Evolutionary conservation across 2,113 vertebrate species (phyloP).

Genomic region (Varanus salvator): DNA sequence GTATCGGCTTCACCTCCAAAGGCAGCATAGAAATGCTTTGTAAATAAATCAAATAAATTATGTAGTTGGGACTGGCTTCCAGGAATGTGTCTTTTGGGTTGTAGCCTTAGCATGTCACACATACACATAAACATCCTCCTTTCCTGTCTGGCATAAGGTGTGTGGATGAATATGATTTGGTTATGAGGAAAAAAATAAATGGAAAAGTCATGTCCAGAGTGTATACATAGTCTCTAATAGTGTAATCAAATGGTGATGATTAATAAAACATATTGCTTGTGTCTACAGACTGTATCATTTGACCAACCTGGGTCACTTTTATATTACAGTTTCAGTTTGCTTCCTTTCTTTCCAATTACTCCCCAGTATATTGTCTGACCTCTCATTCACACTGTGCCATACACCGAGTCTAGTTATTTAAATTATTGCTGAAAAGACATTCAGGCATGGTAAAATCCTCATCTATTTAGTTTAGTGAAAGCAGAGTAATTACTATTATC

Average conservation of each 20-base stretch:
- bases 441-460: constrained; percentile 54
- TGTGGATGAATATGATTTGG: neutral
- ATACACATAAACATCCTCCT: neutral
- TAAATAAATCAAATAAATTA: neutral
- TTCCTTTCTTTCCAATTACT: constrained; percentile 60
- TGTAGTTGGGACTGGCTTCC: neutral
- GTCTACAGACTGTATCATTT: constrained; percentile 44
- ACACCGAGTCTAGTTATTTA: constrained; percentile 43
- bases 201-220: constrained; percentile 21
- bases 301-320: constrained; percentile 55
- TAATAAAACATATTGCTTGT: constrained; percentile 47
- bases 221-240: neutral
- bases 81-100: neutral
- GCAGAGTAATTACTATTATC: constrained; percentile 11
- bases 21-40: neutral
- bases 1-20: neutral
- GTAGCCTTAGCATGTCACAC: neutral
- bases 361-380: constrained; percentile 43
- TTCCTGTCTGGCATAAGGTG: constrained; percentile 27
- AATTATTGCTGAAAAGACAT: constrained; percentile 45
- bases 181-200: constrained; percentile 53
- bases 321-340: constrained; percentile 51
- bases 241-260: constrained; percentile 41
- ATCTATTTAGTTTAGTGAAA: constrained; percentile 45
- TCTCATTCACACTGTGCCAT: constrained; percentile 19